Evolutionary conservation across 2,113 vertebrate species (phyloP), one percentile per base, ranked within the genome.

Genomic region (Muntiacus muntjak): DNA sequence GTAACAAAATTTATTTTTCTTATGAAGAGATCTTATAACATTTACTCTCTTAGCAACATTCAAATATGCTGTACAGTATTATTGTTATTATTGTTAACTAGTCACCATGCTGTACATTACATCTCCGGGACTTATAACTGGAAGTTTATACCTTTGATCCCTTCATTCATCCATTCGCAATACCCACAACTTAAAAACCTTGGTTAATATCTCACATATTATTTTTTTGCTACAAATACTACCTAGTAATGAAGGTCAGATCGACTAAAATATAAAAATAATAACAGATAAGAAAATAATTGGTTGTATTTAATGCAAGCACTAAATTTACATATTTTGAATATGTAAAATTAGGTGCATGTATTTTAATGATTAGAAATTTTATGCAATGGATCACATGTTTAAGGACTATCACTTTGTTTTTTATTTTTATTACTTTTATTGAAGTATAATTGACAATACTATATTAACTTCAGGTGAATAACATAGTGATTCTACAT

Each of bases 281-380:
- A 82, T 64, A 43, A 52, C 26, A 97, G 57, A 25, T 62, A 55
- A 95, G 57, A 76, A 87, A 93, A 82, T 47, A 81, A 36, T 83
- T 47, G 36, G 28, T 88, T 21, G 36, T 55, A 90, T 47, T 91
- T 83, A 60, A 90, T 45, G 25, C 1, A 62, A 55, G 30, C 11
- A 52, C 16, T 45, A 62, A 28, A 36, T 87, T 87, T 82, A 3
- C 9, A 14, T 45, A 79, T 78, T 85, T 97, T 78, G 3, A 86
- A 89, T n/a, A 36, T 43, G 50, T 67, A 30, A 83, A 85, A 36
- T 86, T 28, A 76, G 11, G 14, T 21, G 19, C 3, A 60, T 50
- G 11, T 85, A 23, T 62, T 81, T 71, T 54, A 74, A 21, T 76
- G 23, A 33, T 85, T 45, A 83, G 10, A 92, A 86, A 1, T 90